phyloP scores from a whole-genome alignment of 2,888 invertebrate species.

The Hymenopus coronatus region DNA sequence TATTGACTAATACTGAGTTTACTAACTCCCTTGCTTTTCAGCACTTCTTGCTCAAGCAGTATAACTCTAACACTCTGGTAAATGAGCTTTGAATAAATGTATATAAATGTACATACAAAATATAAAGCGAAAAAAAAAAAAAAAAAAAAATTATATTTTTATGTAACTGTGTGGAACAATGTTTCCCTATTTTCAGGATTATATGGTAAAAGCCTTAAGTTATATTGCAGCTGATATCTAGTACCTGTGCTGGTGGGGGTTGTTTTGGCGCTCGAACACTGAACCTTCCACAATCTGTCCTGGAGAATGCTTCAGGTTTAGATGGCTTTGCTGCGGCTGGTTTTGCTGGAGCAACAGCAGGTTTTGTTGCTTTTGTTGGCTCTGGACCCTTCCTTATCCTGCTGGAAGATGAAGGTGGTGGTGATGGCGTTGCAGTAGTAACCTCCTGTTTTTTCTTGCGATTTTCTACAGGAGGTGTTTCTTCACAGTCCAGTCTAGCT shows the following conservation, averaged over 20 bases:
- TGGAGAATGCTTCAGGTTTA: constrained; percentile 47
- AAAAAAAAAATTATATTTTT: too few species aligned
- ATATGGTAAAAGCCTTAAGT: too few species aligned
- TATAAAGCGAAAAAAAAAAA: too few species aligned
- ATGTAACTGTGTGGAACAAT: too few species aligned
- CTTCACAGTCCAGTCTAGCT: constrained; percentile 55
- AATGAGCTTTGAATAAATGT: too few species aligned
- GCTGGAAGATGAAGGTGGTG: constrained; percentile 21
- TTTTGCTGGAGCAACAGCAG: constrained; percentile 21
- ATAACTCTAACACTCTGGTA: too few species aligned
- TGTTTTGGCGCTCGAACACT: constrained; percentile 53
- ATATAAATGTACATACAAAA: too few species aligned
- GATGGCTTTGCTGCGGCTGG: constrained; percentile 18
- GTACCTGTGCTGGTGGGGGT: neutral
- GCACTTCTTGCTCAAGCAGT: too few species aligned
- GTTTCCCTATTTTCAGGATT: too few species aligned
- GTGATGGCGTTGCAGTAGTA: neutral
- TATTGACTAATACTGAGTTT: too few species aligned
- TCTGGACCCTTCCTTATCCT: constrained; percentile 23
- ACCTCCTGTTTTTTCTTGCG: constrained; percentile 29
- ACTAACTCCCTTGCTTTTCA: too few species aligned
- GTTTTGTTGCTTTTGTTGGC: constrained; percentile 33
- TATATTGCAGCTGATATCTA: neutral
- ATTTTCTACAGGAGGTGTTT: constrained; percentile 45
- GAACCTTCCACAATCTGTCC: constrained; percentile 62